Conservation (phyloP, 2,113 vertebrate genomes). For the Ageneiosus marmoratus region DNA sequence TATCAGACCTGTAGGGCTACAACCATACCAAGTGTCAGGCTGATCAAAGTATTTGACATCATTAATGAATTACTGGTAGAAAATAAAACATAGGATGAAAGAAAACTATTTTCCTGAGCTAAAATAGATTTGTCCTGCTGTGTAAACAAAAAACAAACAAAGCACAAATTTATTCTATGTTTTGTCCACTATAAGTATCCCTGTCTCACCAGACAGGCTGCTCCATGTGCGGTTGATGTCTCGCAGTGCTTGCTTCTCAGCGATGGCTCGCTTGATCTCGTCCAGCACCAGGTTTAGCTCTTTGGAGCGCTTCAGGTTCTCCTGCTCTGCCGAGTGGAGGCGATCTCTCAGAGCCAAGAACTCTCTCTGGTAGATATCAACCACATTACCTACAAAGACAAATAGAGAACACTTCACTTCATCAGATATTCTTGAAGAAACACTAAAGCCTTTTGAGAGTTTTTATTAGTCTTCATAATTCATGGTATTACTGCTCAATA, state of each 20-base stretch:
- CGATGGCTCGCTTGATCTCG: constrained; percentile 93
- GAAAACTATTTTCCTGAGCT: not conserved
- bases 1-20: too few species aligned
- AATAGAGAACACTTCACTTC: not conserved
- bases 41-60: too few species aligned
- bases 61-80: too few species aligned
- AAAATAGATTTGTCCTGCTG: not conserved
- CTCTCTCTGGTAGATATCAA: constrained; percentile 94
- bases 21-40: too few species aligned
- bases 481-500: constrained; percentile 26
- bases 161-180: not conserved
- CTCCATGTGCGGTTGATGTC: constrained; percentile 86
- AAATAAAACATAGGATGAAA: too few species aligned
- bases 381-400: constrained; percentile 79
- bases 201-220: constrained; percentile 77
- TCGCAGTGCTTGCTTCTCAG: constrained; percentile 83
- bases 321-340: constrained; percentile 88
- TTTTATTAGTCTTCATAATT: constrained; percentile 27
- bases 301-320: constrained; percentile 95
- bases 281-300: constrained; percentile 97
- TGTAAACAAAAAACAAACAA: not conserved
- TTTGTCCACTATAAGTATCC: not conserved
- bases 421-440: constrained; percentile 17
- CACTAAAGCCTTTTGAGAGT: not conserved
- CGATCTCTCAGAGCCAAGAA: constrained; percentile 91